phyloP scores from a whole-genome alignment of 2,113 vertebrate genomes.

The Garra rufa region DNA sequence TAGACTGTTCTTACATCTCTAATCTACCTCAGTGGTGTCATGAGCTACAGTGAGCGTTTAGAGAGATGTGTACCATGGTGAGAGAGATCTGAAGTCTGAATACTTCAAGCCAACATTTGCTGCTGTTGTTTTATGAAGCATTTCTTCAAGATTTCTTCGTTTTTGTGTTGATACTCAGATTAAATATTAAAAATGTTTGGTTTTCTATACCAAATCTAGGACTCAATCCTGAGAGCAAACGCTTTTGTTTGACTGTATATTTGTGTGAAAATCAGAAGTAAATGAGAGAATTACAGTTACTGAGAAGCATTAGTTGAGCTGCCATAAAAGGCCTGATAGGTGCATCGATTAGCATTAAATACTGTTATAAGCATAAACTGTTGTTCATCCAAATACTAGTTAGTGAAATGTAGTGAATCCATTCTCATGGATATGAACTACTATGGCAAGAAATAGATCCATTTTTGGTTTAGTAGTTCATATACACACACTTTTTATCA shows the following conservation, averaged over 20 bases:
- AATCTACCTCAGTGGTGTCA: conserved; percentile 23
- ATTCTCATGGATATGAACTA: not conserved
- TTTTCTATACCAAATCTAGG: not conserved
- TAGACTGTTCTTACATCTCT: not conserved
- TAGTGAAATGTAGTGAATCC: not conserved
- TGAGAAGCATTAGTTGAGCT: not conserved
- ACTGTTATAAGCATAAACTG: not conserved
- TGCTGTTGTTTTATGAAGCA: not conserved
- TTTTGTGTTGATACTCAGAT: not conserved
- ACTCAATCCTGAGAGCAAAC: not conserved
- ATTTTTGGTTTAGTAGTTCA: too few relatives aligned
- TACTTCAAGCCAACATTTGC: not conserved
- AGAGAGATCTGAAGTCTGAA: not conserved
- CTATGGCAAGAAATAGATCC: not conserved
- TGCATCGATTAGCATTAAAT: not conserved
- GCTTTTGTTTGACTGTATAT: not conserved
- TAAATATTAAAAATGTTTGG: not conserved
- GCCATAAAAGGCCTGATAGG: not conserved
- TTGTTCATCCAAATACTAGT: not conserved
- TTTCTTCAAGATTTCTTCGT: not conserved
- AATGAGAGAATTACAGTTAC: not conserved
- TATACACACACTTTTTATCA: too few relatives aligned
- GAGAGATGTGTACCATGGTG: not conserved
- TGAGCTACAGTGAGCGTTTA: not conserved
- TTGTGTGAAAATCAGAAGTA: not conserved